Conservation (phyloP, 1,140 invertebrate genomes). For the Stegodyphus mimosarum region DNA sequence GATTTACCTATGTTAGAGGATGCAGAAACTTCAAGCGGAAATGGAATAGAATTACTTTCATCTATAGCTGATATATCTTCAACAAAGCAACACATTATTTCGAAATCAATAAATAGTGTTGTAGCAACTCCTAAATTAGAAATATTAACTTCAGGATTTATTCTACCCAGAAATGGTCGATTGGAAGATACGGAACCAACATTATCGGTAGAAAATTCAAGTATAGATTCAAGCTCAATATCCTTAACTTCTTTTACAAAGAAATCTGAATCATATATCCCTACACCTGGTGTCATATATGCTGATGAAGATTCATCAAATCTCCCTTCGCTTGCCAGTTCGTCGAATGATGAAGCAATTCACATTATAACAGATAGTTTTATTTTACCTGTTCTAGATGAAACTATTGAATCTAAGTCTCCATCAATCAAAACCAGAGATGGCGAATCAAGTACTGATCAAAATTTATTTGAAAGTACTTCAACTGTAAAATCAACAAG, state of each 20-base stretch:
- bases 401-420: background rate
- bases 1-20: no score
- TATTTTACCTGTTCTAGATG: conserved; percentile 23
- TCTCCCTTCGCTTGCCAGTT: background rate
- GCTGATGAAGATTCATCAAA: background rate
- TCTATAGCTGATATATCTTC: conserved; percentile 27
- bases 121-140: conserved; percentile 43
- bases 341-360: background rate
- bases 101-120: background rate
- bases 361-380: conserved; percentile 53
- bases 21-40: conserved; percentile 4
- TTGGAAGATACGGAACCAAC: background rate
- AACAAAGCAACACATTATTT: background rate
- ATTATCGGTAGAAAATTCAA: no score
- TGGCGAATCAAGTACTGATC: background rate
- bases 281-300: conserved; percentile 31
- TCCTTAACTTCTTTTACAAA: background rate
- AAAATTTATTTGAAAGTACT: background rate
- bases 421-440: background rate
- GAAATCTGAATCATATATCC: background rate
- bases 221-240: no score
- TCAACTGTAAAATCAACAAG: background rate
- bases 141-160: conserved; percentile 58
- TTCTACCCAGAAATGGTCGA: conserved; percentile 14
- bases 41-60: conserved; percentile 19